Percentiles rank a stretch among this genome's conserved stretches.
Conservation (phyloP, 2,113 vertebrate species). For the Cyrtonyx montezumae region DNA sequence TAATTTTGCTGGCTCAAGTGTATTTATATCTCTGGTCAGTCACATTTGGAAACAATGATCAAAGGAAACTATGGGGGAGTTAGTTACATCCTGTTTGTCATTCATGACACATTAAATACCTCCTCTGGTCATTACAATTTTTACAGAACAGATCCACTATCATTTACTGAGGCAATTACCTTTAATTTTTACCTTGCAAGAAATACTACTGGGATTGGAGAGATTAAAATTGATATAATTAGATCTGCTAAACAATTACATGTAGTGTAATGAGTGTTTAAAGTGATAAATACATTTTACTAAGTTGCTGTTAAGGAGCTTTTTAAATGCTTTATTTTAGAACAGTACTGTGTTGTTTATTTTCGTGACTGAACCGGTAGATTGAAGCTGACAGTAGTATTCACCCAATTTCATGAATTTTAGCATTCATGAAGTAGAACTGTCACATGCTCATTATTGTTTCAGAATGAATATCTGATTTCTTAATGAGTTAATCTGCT, state of each 20-base stretch:
- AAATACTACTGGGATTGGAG: neutral
- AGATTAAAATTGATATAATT: neutral
- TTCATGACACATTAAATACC: neutral
- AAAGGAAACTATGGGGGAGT: neutral
- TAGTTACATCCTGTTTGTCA: neutral
- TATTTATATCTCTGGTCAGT: neutral
- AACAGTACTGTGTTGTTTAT: neutral
- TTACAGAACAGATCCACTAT: neutral
- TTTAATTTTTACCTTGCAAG: neutral
- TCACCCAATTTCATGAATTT: neutral
- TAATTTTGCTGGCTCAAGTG: neutral
- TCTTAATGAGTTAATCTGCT: neutral
- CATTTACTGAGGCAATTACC: neutral
- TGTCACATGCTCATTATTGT: neutral
- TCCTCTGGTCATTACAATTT: neutral
- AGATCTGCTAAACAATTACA: neutral
- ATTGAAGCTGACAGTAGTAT: neutral
- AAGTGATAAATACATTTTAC: neutral
- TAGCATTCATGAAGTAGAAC: neutral
- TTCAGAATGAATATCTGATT: neutral
- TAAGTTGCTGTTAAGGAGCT: neutral
- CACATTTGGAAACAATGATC: conserved; percentile 1
- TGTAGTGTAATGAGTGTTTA: neutral
- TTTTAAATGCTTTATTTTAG: neutral
- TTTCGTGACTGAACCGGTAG: neutral